Evolutionary conservation across 2,113 vertebrate species (phyloP).

Genomic region (Monopterus albus): DNA sequence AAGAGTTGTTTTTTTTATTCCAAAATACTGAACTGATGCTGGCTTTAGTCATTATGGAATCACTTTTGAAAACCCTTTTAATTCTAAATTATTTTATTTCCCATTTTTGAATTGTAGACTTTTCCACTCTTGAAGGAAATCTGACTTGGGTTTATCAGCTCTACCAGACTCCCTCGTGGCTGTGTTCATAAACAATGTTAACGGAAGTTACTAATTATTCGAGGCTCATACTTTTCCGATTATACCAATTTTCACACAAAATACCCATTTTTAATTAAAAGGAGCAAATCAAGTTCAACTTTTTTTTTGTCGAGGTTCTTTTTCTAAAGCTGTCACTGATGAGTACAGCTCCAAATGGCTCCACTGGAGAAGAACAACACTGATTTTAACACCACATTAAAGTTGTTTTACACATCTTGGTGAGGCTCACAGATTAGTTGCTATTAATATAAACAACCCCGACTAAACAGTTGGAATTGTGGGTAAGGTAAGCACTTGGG

Average conservation of each 20-base stretch:
- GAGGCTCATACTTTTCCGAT: neutral
- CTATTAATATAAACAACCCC: no score
- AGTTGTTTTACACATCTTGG: no score
- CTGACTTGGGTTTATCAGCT: slow-evolving; percentile 21
- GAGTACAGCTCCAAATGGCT: no score
- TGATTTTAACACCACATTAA: no score
- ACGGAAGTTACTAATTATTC: neutral
- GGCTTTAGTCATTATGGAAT: neutral
- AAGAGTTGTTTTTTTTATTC: slow-evolving; percentile 8
- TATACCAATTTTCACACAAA: neutral
- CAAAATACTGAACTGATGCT: neutral
- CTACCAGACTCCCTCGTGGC: neutral
- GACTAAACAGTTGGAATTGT: no score
- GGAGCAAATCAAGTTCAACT: no score
- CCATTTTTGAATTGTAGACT: neutral
- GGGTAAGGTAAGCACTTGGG: no score
- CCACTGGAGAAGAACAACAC: no score
- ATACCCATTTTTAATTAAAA: no score
- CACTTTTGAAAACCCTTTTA: slow-evolving; percentile 20
- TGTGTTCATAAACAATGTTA: neutral
- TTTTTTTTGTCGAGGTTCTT: no score
- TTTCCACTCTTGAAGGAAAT: slow-evolving; percentile 9
- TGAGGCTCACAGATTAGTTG: no score
- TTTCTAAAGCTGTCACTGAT: no score
- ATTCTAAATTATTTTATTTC: slow-evolving; percentile 2